Base-by-base conservation (phyloP, 2,113 vertebrate genomes). In the Bubo bubo region DNA sequence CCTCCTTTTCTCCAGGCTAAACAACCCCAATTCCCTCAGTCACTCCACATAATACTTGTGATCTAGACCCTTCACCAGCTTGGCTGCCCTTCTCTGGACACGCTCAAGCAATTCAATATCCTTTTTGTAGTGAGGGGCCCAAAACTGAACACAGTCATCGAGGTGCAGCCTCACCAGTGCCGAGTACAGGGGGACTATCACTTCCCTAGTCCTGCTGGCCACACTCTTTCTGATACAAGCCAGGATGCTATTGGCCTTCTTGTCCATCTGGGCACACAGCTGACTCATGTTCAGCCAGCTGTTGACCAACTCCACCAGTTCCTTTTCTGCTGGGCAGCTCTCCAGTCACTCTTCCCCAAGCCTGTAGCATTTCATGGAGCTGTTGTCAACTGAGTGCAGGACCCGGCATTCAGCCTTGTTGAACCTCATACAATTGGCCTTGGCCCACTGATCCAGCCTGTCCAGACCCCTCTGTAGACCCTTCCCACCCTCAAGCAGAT, bases 151-250 rank as follows among this genome's bases (percentile, higher is more conserved):
- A 5, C 8, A 24, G 27, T 14, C 41, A n/a, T 56, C 7, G 3
- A 32, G 14, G 17, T 32, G 39, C 10, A 7, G 23, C 49, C 49
- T 56, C 18, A 23, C 8, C 49, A 63, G 39, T 15, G 16, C n/a
- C 1, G 1, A 4, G 8, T 13, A 6, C 17, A 49, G 8, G 4
- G 17, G 8, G 1, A 10, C 7, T 12, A 58, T 8, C 8, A 10
- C 41, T 37, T 19, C 18, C 41, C n/a, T 64, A 32, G 5, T 11
- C 58, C 32, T 72, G 15, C 16, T 24, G 43, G 22, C 22, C 32
- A 20, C 27, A 4, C 22, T 13, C 3, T 24, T 6, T 19, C 4
- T 8, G 27, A 30, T n/a, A 12, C 27, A 37, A 27, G 6, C 35
- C 32, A 24, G 66, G 37, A 56, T 32, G 30, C 28, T 2, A 7